Base-by-base conservation (phyloP, 2,113 vertebrate species). In the Hippocampus comes region DNA sequence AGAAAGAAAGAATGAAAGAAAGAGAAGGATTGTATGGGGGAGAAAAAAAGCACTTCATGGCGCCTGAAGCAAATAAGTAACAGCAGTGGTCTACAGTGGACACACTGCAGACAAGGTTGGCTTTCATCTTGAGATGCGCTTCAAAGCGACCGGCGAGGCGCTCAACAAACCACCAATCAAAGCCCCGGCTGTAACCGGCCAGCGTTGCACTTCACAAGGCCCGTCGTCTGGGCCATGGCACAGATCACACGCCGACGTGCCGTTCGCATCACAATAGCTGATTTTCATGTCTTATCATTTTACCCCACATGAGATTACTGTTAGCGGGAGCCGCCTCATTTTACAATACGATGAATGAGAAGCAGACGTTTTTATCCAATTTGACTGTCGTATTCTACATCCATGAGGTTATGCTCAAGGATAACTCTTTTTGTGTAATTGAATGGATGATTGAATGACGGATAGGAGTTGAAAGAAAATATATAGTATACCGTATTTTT, bases 81-180 rank as follows among this genome's bases (percentile, higher is more conserved):
- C 77, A 78, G 86, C 72, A 72, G 82, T 70, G 8, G 79, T 80
- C 85, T 75, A 30, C 71, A 82, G 83, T 88, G 83, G 89, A 88
- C 84, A 84, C 75, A 76, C 83, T 83, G 76, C 75, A 75, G 84
- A 90, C 86, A 84, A 86, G 82, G 87, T 82, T 88, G 86, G 78
- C 90, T 93, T 92, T 93, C 82, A 92, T 92, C 88, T 93, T 1
- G 53, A 85, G 82, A 86, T 9, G 67, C 69, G 49, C 80, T 91
- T 91, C 85, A 90, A 89, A 89, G 90, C 87, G 78, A 34, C 41
- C 46, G 53, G 74, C 76, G 71, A 70, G 34, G 57, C 82, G 59
- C 86, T 85, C 82, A 90, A 87, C 88, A 92, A 91, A 91, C 88
- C 87, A 86, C 84, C 89, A 88, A 90, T 91, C 89, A 90, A 91